Conservation (phyloP, 30 jellyfish, hydroid and myxozoan genomes). For the Aurelia coerulea region DNA sequence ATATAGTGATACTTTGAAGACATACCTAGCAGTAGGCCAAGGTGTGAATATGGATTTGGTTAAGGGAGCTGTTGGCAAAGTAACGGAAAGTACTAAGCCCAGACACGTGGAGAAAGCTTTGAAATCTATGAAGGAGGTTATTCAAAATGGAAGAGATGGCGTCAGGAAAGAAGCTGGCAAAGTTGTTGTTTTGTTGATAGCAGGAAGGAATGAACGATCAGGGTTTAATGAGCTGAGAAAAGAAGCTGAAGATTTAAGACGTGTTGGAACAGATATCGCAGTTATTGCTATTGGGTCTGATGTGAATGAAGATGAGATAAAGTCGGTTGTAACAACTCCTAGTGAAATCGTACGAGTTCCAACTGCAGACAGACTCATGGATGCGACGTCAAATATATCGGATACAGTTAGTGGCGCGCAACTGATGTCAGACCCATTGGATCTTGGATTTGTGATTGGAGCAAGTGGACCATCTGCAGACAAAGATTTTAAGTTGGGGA, state of each 20-base stretch:
- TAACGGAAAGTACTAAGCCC: neutral
- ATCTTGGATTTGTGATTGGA: constrained; percentile 71
- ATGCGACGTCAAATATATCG: neutral
- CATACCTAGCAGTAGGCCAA: constrained; percentile 8
- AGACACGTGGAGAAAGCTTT: constrained; percentile 16
- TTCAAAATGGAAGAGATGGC: constrained; percentile 13
- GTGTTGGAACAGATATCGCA: neutral
- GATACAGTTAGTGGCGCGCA: neutral
- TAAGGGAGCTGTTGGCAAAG: neutral
- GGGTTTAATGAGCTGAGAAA: constrained; percentile 26
- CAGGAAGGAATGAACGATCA: constrained; percentile 45
- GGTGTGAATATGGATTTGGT: neutral
- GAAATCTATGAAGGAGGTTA: neutral
- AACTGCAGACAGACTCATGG: neutral
- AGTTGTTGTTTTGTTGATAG: constrained; percentile 42
- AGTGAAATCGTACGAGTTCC: neutral
- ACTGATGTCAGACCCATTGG: constrained; percentile 6
- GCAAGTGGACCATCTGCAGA: constrained; percentile 28
- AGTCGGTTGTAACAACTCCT: constrained; percentile 1
- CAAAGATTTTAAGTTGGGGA: constrained; percentile 20
- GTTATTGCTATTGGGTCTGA: constrained; percentile 23
- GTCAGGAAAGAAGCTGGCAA: constrained; percentile 36
- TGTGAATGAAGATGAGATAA: neutral
- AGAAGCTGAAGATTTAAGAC: constrained; percentile 33
- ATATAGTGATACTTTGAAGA: neutral